A percentile compares a stretch with the other conserved stretches of the same genome.
phyloP scores from a whole-genome alignment of 2,888 invertebrate species.

The Leptarthrus brevirostris region DNA sequence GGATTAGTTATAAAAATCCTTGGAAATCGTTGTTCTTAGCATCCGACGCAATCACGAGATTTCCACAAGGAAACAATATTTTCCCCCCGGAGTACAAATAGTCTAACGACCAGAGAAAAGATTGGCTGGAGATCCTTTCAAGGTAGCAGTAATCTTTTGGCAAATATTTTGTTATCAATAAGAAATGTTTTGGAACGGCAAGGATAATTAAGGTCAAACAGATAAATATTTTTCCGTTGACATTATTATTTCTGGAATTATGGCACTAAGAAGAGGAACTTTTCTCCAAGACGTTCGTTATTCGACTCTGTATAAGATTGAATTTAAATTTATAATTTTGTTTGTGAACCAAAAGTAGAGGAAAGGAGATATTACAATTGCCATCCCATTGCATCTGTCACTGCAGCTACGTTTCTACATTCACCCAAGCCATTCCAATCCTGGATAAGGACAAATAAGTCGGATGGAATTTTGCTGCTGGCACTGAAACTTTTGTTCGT shows the following conservation, averaged over 20 bases:
- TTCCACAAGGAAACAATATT: too few relatives aligned
- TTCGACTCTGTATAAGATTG: constrained; percentile 34
- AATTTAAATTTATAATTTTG: constrained; percentile 45
- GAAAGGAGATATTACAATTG: constrained; percentile 31
- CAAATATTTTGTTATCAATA: constrained; percentile 28
- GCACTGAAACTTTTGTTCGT: constrained; percentile 28
- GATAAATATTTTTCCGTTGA: constrained; percentile 2
- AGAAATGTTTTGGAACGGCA: background rate
- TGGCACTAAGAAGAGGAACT: background rate
- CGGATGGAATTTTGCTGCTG: constrained; percentile 38
- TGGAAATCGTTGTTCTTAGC: too few relatives aligned
- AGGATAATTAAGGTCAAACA: constrained; percentile 31
- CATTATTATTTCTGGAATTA: background rate
- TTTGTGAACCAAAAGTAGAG: constrained; percentile 15
- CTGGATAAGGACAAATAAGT: constrained; percentile 36
- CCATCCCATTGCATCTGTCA: constrained; percentile 44
- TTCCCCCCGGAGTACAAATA: too few relatives aligned
- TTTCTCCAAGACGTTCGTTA: constrained; percentile 12
- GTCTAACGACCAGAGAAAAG: background rate
- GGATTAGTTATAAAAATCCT: too few relatives aligned
- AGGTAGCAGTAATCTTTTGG: background rate
- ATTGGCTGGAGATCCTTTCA: background rate
- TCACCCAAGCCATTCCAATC: background rate
- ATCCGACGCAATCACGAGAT: too few relatives aligned
- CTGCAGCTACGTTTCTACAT: constrained; percentile 19